Conservation (phyloP, 2,113 vertebrate genomes). For the Ceyx margarethae region DNA sequence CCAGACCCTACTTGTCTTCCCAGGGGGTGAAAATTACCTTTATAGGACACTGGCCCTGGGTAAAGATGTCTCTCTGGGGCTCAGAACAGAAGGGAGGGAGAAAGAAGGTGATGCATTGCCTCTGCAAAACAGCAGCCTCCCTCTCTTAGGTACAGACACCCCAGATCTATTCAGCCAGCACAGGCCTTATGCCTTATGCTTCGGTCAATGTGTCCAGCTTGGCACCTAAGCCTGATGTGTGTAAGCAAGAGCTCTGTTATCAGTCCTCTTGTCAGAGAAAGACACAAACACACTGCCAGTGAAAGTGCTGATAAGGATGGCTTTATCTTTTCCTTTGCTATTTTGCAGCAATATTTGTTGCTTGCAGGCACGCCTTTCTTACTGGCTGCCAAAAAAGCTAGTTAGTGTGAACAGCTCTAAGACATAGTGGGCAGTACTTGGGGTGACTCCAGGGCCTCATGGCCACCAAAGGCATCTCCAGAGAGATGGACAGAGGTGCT, state of each 20-base stretch:
- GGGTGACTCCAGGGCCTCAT: not conserved
- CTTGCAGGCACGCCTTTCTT: not conserved
- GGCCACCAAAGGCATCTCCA: not conserved
- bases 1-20: not conserved
- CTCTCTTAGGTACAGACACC: not conserved
- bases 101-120: not conserved
- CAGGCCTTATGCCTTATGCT: not conserved
- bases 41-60: not conserved
- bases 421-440: fast-evolving
- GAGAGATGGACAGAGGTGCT: not conserved
- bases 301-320: not conserved
- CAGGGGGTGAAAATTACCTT: not conserved
- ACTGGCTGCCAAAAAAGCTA: not conserved
- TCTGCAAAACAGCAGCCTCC: not conserved
- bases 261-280: not conserved
- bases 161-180: not conserved
- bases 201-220: not conserved
- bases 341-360: not conserved
- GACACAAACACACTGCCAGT: fast-evolving
- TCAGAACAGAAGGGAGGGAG: not conserved
- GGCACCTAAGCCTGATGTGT: not conserved
- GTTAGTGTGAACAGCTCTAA: not conserved
- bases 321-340: not conserved
- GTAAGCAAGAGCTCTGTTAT: not conserved
- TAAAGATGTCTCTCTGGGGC: not conserved